Evolutionary conservation across 2,113 vertebrate species (phyloP).

Genomic region (Corynorhinus townsendii): DNA sequence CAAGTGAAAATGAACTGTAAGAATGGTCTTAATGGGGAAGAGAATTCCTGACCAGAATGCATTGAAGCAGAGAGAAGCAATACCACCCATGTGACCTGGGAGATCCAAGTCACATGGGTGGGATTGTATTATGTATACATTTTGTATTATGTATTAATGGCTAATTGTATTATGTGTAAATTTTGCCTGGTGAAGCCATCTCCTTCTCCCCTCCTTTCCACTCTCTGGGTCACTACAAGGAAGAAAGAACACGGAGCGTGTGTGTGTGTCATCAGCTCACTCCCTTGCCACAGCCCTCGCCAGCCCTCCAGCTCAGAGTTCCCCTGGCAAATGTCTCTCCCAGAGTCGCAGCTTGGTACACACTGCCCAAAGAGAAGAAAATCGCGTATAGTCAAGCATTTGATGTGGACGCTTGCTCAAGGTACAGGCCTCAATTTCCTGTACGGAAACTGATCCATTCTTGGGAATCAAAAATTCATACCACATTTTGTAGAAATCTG

Average conservation of each 20-base stretch:
- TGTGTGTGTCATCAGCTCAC: neutral
- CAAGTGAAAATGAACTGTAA: neutral
- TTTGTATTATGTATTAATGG: neutral
- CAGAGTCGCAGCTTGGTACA: conserved; percentile 26
- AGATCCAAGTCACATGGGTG: neutral
- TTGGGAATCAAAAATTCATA: conserved; percentile 52
- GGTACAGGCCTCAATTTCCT: conserved; percentile 69
- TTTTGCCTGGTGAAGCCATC: neutral
- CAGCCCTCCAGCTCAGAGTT: neutral
- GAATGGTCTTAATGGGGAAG: neutral
- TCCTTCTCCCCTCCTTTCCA: neutral
- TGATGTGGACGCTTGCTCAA: conserved; percentile 57
- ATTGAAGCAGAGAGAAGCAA: neutral
- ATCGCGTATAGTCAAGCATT: conserved; percentile 43
- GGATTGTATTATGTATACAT: no score
- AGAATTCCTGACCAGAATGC: neutral
- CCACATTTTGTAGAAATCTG: conserved; percentile 61
- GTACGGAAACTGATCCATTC: conserved; percentile 53
- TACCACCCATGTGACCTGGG: neutral
- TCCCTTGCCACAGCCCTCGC: rapidly evolving
- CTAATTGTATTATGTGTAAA: neutral
- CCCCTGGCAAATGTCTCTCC: conserved; percentile 12
- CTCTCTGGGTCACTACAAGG: neutral
- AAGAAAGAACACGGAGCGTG: neutral
- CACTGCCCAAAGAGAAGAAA: conserved; percentile 56